phyloP scores from a whole-genome alignment of 2,113 vertebrate species.

The Actenoides lindsayi region DNA sequence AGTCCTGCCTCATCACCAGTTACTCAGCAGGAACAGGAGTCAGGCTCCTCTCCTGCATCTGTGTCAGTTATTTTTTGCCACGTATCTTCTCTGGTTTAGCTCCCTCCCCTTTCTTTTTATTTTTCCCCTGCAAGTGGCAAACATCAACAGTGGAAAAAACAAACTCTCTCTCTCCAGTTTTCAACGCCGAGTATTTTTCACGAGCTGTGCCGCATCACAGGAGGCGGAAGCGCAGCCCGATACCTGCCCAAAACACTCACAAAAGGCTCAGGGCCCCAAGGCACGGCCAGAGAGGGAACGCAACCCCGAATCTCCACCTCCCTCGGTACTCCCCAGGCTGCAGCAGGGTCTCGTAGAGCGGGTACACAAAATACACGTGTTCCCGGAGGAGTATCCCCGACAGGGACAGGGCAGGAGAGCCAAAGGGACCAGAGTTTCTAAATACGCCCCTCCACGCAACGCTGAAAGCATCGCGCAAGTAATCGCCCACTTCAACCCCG shows the following conservation, averaged over 20 bases:
- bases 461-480: fast-evolving
- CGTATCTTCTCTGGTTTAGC: neutral
- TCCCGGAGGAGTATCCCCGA: neutral
- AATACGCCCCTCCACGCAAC: neutral
- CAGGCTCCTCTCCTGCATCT: neutral
- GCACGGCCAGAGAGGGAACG: neutral
- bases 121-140: neutral
- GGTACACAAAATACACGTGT: neutral
- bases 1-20: conserved; percentile 49
- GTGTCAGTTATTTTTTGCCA: conserved; percentile 40
- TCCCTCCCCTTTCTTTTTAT: neutral
- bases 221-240: neutral
- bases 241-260: neutral
- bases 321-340: neutral
- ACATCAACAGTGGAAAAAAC: neutral
- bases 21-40: conserved; percentile 55
- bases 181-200: neutral
- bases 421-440: neutral
- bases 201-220: neutral
- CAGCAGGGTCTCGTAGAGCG: neutral
- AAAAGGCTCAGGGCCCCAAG: neutral
- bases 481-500: neutral
- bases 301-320: neutral
- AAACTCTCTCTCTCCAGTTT: neutral
- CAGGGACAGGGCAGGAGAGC: neutral